Evolutionary conservation across 2,888 invertebrate species (phyloP).

Genomic region (Eristalis tenax): DNA sequence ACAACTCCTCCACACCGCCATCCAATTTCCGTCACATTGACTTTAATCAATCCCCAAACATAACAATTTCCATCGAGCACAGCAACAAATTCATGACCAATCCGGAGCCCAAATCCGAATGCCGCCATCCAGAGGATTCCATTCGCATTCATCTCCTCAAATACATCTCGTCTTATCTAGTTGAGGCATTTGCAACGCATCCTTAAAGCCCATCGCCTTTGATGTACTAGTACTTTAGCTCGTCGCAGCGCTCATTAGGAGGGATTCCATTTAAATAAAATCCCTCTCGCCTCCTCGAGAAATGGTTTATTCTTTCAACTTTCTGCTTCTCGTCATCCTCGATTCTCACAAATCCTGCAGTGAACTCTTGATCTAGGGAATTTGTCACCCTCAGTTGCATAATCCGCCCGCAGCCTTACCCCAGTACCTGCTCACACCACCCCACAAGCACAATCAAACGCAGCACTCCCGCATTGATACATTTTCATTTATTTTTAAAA

Average conservation of each 20-base stretch:
- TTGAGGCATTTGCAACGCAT: not conserved
- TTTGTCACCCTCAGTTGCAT: conserved; percentile 23
- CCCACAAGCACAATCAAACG: not conserved
- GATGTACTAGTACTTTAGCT: not conserved
- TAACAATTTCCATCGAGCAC: not conserved
- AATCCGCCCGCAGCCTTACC: not conserved
- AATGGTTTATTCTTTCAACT: conserved; percentile 1
- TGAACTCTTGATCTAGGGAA: conserved; percentile 19
- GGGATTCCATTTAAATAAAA: not conserved
- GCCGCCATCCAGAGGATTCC: not conserved
- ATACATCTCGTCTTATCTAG: not conserved
- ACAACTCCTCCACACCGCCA: too few species aligned
- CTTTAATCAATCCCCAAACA: not conserved
- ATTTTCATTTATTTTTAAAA: conserved; percentile 12
- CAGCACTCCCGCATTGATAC: not conserved
- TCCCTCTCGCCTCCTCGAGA: not conserved
- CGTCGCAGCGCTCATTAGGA: not conserved
- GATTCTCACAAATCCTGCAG: not conserved
- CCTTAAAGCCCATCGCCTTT: not conserved
- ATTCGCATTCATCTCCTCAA: not conserved
- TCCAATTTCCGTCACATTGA: too few species aligned
- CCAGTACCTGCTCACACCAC: not conserved
- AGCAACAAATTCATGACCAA: not conserved
- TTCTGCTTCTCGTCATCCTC: not conserved
- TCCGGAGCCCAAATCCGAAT: not conserved